These are phyloP conservation scores for Drosophila dives DNA, from an alignment of 2,888 invertebrate genomes.

Conservation along the genomic window DNA sequence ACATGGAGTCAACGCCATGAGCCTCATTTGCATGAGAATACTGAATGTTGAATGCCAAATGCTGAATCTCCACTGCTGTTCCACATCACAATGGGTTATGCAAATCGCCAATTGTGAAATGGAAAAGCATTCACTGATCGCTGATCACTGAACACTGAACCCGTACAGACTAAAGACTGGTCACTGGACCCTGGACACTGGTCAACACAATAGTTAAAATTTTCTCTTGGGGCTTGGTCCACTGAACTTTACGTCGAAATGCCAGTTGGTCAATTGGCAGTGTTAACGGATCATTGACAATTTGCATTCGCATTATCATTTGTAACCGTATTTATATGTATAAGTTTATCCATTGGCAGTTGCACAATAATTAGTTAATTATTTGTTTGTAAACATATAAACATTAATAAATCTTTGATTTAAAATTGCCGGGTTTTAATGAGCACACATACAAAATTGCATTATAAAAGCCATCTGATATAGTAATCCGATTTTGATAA, in stretches of 20 bases:
- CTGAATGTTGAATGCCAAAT: neutral
- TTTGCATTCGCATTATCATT: slow-evolving; percentile 1
- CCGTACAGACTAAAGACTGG: neutral
- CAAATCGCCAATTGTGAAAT: neutral
- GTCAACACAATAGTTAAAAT: neutral
- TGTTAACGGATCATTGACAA: neutral
- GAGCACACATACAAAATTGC: neutral
- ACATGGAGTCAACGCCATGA: neutral
- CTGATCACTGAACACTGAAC: neutral
- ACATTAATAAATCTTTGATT: neutral
- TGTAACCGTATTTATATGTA: neutral
- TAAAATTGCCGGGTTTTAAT: neutral
- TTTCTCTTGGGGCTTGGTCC: neutral
- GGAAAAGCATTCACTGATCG: neutral
- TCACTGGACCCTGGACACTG: neutral
- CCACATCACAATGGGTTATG: neutral
- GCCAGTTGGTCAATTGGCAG: neutral
- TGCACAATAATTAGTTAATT: neutral
- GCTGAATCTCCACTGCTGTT: neutral
- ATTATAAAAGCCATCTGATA: neutral
- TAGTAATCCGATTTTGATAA: neutral
- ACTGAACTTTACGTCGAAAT: neutral
- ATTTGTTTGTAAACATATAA: neutral
- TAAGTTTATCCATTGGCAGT: neutral
- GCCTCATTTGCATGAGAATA: neutral